A percentile compares a stretch with the other conserved stretches of the same genome.
Evolutionary conservation across 1,140 invertebrate genomes (phyloP).

Genomic region (Drosophila simulans): DNA sequence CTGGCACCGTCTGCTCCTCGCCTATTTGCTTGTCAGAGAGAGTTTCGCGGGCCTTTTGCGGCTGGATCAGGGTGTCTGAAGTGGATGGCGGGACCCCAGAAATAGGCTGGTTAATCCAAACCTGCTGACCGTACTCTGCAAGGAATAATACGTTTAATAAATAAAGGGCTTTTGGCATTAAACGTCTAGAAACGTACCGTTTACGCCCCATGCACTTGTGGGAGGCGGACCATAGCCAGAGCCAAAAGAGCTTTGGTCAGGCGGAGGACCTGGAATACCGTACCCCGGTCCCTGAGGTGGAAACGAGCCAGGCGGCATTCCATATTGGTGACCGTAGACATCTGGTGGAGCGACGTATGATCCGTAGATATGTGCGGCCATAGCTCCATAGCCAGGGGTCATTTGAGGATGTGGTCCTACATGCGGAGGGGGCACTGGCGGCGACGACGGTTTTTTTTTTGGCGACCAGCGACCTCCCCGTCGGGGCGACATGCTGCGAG

Average conservation of each 20-base stretch:
- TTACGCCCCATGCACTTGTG: conserved; percentile 62
- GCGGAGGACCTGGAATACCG: conserved; percentile 59
- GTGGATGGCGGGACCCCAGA: conserved; percentile 29
- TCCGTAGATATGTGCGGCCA: conserved; percentile 66
- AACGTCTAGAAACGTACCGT: conserved; percentile 49
- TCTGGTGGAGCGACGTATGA: conserved; percentile 52
- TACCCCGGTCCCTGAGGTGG: conserved; percentile 55
- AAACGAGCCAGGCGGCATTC: conserved; percentile 62
- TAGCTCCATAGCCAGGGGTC: conserved; percentile 47
- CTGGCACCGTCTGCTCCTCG: conserved; percentile 50
- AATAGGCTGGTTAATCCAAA: conserved; percentile 61
- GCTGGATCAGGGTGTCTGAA: conserved; percentile 31
- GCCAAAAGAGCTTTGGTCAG: conserved; percentile 50
- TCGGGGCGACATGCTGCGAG: conserved; percentile 60
- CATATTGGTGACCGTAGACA: conserved; percentile 69
- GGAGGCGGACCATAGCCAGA: conserved; percentile 60
- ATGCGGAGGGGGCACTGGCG: conserved; percentile 49
- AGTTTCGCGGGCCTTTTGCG: conserved; percentile 24
- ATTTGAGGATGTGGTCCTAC: conserved; percentile 35
- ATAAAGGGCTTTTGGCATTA: not conserved
- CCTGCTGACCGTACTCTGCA: conserved; percentile 72
- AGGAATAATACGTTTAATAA: too few relatives aligned
- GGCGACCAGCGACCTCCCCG: conserved; percentile 72
- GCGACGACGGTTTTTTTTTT: conserved; percentile 75
- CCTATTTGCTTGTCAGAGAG: conserved; percentile 17